Evolutionary conservation across 2,113 vertebrate species (phyloP).

Genomic region (Oncorhynchus kisutch): DNA sequence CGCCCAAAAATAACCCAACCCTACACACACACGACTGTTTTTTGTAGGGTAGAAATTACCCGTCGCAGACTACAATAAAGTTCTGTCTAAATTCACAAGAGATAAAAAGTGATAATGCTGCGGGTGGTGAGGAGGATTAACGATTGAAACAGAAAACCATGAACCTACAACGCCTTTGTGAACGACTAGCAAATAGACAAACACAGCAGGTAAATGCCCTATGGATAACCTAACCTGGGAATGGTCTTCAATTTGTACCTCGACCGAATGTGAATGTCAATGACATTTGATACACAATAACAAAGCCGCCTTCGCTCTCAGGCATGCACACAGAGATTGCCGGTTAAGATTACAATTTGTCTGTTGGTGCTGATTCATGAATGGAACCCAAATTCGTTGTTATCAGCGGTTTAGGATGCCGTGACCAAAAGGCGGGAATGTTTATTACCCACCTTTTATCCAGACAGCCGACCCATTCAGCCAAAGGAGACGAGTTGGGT

Average conservation of each 20-base stretch:
- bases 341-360: constrained; percentile 42
- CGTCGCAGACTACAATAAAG: too few species aligned
- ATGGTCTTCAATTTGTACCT: too few species aligned
- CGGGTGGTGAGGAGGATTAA: too few species aligned
- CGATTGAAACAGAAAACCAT: constrained; percentile 25
- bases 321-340: constrained; percentile 38
- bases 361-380: constrained; percentile 22
- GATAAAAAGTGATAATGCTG: too few species aligned
- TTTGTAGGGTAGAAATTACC: too few species aligned
- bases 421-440: constrained; percentile 15
- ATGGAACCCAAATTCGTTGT: neutral
- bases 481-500: constrained; percentile 79
- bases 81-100: neutral
- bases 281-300: neutral
- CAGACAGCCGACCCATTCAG: constrained; percentile 93
- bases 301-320: constrained; percentile 7
- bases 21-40: too few species aligned
- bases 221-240: too few species aligned
- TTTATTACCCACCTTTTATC: constrained; percentile 86
- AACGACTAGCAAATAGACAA: constrained; percentile 5
- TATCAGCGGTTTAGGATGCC: constrained; percentile 12
- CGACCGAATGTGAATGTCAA: neutral
- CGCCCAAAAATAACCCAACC: too few species aligned
- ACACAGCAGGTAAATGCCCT: neutral
- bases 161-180: constrained; percentile 64